Percentiles rank a stretch among this genome's conserved stretches.
Evolutionary conservation across 2,113 vertebrate species (phyloP).

Genomic region (Acrocephalus kingi): DNA sequence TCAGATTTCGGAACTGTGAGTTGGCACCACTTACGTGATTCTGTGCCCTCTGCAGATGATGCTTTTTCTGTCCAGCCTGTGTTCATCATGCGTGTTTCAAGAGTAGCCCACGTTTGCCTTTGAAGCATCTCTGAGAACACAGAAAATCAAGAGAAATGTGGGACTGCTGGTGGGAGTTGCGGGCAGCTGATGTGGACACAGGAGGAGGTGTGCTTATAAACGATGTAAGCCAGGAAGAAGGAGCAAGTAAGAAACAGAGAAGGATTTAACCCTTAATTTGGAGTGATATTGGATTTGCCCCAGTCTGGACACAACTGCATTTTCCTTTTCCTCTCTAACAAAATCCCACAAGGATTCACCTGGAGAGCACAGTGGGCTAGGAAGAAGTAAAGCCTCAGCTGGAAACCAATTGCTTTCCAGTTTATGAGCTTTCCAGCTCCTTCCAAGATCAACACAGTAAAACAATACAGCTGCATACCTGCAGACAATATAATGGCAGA

Average conservation of each 20-base stretch:
- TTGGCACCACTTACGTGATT: not conserved
- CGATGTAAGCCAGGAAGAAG: not conserved
- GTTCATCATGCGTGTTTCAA: fast-evolving
- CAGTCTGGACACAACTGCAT: not conserved
- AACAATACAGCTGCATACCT: slow-evolving; percentile 51
- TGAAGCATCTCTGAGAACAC: not conserved
- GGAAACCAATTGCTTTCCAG: slow-evolving; percentile 29
- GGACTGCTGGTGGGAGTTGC: not conserved
- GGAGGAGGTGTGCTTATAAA: not conserved
- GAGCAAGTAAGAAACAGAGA: not conserved
- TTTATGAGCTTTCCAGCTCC: slow-evolving; percentile 35
- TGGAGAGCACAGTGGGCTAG: slow-evolving; percentile 15
- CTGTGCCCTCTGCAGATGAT: not conserved
- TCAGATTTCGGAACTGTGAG: fast-evolving
- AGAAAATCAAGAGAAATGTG: not conserved
- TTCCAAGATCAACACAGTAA: slow-evolving; percentile 35
- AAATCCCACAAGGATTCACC: not conserved
- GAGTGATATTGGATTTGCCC: not conserved
- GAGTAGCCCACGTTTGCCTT: not conserved
- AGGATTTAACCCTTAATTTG: not conserved
- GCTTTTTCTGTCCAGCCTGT: not conserved
- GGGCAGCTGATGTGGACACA: not conserved
- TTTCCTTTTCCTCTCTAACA: not conserved
- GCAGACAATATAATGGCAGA: slow-evolving; percentile 43
- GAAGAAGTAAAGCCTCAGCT: not conserved